These are phyloP conservation scores for Ganaspis brasiliensis DNA, from an alignment of 2,888 invertebrate genomes.

Conservation along the genomic window DNA sequence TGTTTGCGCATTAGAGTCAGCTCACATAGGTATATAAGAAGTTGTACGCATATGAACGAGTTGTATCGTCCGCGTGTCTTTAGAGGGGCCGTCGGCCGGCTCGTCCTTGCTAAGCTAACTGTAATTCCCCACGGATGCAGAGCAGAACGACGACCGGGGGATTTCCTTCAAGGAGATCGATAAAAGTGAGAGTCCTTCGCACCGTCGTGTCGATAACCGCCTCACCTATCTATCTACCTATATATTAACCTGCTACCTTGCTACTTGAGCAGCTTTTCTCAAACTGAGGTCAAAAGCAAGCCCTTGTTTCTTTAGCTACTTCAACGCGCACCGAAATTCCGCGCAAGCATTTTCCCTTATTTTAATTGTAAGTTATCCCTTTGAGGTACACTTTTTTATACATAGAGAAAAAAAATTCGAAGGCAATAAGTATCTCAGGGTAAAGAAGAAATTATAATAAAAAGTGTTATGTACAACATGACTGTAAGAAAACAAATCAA, in stretches of 20 bases:
- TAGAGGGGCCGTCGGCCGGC: slow-evolving; percentile 70
- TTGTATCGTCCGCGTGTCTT: slow-evolving; percentile 54
- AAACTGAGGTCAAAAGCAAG: too few species aligned
- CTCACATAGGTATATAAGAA: slow-evolving; percentile 17
- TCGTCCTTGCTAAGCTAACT: slow-evolving; percentile 75
- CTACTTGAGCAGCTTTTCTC: too few species aligned
- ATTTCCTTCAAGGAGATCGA: slow-evolving; percentile 76
- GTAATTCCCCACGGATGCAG: slow-evolving; percentile 73
- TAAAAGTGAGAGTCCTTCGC: slow-evolving; percentile 77
- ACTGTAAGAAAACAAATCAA: too few species aligned
- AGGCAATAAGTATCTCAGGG: too few species aligned
- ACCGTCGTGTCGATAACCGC: slow-evolving; percentile 63
- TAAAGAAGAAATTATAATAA: too few species aligned
- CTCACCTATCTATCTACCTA: slow-evolving; percentile 58
- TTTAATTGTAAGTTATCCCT: too few species aligned
- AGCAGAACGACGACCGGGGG: slow-evolving; percentile 70
- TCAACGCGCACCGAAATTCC: too few species aligned
- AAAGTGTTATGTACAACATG: too few species aligned
- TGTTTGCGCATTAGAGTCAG: slow-evolving; percentile 19
- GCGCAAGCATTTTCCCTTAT: too few species aligned
- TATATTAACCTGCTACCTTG: slow-evolving; percentile 55
- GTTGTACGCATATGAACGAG: slow-evolving; percentile 8
- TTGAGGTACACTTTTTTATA: too few species aligned
- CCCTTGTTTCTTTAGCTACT: too few species aligned
- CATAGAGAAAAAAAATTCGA: too few species aligned